Evolutionary conservation across 2,888 invertebrate species (phyloP).

Genomic region (Zaprionus bogoriensis): DNA sequence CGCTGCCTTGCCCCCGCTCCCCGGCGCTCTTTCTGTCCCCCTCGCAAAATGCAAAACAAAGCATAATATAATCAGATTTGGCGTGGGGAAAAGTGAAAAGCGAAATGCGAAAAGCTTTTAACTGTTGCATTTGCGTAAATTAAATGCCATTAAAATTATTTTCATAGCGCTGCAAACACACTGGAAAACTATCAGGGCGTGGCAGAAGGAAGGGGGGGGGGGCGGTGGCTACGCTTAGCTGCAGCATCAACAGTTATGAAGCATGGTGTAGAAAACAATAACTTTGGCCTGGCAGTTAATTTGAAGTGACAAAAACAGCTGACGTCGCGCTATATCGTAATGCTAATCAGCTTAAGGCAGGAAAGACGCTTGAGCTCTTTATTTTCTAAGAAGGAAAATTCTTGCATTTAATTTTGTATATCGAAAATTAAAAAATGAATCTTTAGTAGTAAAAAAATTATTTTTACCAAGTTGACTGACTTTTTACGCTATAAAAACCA

Average conservation of each 20-base stretch:
- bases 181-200: slow-evolving; percentile 1
- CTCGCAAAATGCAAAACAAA: slow-evolving; percentile 66
- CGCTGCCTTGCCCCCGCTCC: background rate
- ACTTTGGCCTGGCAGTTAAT: slow-evolving; percentile 63
- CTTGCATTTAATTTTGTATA: no score
- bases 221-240: background rate
- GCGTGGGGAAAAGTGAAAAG: slow-evolving; percentile 38
- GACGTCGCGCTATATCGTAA: slow-evolving; percentile 18
- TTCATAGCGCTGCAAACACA: slow-evolving; percentile 48
- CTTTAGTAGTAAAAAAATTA: no score
- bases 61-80: slow-evolving; percentile 73
- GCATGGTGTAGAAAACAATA: slow-evolving; percentile 56
- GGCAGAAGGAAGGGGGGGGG: background rate
- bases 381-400: no score
- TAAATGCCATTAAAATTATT: slow-evolving; percentile 77
- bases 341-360: background rate
- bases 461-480: no score
- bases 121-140: slow-evolving; percentile 74
- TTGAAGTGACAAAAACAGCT: slow-evolving; percentile 62
- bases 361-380: background rate
- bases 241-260: slow-evolving; percentile 53
- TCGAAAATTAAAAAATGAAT: no score
- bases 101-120: slow-evolving; percentile 70
- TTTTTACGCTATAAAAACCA: no score
- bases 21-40: background rate